Evolutionary conservation across 2,888 invertebrate genomes (phyloP).

Genomic region (Nymphalis polychloros): DNA sequence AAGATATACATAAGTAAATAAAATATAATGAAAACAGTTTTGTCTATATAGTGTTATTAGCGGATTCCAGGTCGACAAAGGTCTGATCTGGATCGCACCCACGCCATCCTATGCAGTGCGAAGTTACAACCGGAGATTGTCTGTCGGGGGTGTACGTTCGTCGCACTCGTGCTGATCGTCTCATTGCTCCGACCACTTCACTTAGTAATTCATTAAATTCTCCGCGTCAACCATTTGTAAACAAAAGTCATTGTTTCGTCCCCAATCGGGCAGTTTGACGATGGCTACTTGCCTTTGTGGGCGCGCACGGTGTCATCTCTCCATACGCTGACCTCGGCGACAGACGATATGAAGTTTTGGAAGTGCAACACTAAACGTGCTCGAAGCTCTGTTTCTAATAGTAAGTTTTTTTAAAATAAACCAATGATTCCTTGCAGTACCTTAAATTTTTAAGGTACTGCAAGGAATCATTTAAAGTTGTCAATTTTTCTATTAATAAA

Average conservation of each 20-base stretch:
- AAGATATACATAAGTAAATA: neutral
- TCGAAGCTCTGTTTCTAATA: conserved; percentile 44
- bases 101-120: conserved; percentile 65
- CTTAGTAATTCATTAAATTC: conserved; percentile 73
- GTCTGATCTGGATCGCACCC: conserved; percentile 59
- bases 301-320: conserved; percentile 60
- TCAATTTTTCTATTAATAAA: too few species aligned
- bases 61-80: conserved; percentile 36
- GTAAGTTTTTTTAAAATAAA: conserved; percentile 27
- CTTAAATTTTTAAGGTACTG: too few species aligned
- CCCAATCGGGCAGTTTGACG: conserved; percentile 70
- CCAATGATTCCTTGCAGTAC: too few species aligned
- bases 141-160: conserved; percentile 63
- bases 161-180: conserved; percentile 63
- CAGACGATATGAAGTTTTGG: conserved; percentile 72
- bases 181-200: conserved; percentile 65
- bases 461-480: too few species aligned
- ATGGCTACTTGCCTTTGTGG: conserved; percentile 66
- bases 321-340: conserved; percentile 48
- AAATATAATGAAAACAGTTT: neutral
- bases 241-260: conserved; percentile 80
- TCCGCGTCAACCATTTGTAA: conserved; percentile 73
- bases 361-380: conserved; percentile 67
- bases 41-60: conserved; percentile 1
- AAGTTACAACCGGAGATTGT: conserved; percentile 56